Evolutionary conservation across 2,888 invertebrate genomes (phyloP).

Genomic region (Nomada fabriciana): DNA sequence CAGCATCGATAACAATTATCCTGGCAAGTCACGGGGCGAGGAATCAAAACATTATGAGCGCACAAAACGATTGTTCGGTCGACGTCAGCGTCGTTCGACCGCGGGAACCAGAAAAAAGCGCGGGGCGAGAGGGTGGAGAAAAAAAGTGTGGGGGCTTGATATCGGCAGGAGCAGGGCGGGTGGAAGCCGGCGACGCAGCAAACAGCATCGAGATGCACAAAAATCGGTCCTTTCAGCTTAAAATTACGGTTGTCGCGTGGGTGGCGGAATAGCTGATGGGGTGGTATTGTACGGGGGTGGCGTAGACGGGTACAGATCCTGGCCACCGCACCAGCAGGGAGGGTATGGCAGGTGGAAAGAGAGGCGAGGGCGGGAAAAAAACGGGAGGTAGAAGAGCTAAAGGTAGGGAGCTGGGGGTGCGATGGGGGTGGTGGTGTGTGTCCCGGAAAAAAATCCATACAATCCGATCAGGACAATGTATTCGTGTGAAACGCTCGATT

Average conservation of each 20-base stretch:
- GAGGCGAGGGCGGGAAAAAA: constrained; percentile 8
- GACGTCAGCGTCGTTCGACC: constrained; percentile 66
- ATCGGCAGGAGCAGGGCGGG: constrained; percentile 55
- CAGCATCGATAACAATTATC: constrained; percentile 59
- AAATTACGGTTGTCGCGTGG: constrained; percentile 80
- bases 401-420: constrained; percentile 59
- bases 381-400: constrained; percentile 51
- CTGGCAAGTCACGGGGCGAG: constrained; percentile 30
- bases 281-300: constrained; percentile 71
- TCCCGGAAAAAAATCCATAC: constrained; percentile 84
- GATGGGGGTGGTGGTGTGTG: constrained; percentile 71
- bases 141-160: constrained; percentile 35
- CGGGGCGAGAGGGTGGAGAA: constrained; percentile 2
- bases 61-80: constrained; percentile 68
- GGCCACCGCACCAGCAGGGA: constrained; percentile 36
- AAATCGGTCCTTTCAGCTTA: constrained; percentile 81
- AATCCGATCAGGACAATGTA: constrained; percentile 84
- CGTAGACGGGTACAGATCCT: constrained; percentile 60
- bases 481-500: constrained; percentile 83
- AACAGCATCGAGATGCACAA: constrained; percentile 77
- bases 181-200: constrained; percentile 74
- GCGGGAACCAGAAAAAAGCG: constrained; percentile 59
- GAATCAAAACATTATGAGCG: constrained; percentile 64
- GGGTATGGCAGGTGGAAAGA: constrained; percentile 42
- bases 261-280: constrained; percentile 74